Conservation (phyloP, 2,888 invertebrate species). For the Neoaliturus tenellus region DNA sequence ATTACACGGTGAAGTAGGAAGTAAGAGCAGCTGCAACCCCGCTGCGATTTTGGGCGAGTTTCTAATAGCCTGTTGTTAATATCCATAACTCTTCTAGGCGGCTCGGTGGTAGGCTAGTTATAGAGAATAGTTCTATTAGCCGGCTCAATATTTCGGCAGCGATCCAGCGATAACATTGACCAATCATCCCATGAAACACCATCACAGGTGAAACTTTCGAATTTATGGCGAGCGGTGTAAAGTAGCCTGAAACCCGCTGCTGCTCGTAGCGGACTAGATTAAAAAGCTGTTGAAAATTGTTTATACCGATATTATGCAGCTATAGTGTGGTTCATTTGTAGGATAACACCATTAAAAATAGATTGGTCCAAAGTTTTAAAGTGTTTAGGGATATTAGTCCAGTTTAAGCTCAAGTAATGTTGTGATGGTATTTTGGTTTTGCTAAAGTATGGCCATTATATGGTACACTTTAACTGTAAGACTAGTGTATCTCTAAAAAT, state of each 20-base stretch:
- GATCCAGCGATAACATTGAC: not conserved
- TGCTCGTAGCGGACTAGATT: not conserved
- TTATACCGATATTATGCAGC: not conserved
- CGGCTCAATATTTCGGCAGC: not conserved
- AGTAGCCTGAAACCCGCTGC: no score
- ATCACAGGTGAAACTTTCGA: not conserved
- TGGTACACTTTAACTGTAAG: no score
- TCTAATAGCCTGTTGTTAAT: not conserved
- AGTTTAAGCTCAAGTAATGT: no score
- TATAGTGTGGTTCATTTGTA: not conserved
- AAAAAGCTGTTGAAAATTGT: not conserved
- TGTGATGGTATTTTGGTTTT: no score
- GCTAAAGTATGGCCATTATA: no score
- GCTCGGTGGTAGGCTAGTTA: not conserved
- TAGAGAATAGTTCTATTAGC: conserved; percentile 17
- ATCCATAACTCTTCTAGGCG: not conserved
- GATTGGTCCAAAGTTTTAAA: no score
- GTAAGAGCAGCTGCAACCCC: not conserved
- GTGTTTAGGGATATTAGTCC: no score
- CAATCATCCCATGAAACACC: not conserved
- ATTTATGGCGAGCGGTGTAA: no score
- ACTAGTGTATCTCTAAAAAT: no score
- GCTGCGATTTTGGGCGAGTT: not conserved
- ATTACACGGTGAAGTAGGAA: conserved; percentile 26
- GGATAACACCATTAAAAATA: no score